Percentiles rank a stretch among this genome's conserved stretches.
These are phyloP conservation scores for Megalonaias nervosa DNA, from an alignment of 1,140 invertebrate genomes.

Conservation along the genomic window DNA sequence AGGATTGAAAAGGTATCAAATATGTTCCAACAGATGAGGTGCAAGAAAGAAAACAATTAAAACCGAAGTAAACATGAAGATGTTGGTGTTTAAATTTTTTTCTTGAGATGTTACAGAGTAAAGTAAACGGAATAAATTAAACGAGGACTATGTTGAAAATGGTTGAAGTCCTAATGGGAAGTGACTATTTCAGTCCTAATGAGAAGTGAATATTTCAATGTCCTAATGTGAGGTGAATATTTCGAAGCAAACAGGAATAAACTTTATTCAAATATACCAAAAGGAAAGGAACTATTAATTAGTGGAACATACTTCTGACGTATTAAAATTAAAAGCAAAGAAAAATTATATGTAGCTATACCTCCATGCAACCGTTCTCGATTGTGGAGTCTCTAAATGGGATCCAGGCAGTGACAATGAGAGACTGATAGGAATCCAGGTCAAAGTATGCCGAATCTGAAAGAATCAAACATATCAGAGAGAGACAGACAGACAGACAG, in stretches of 20 bases:
- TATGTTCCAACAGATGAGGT: too few species aligned
- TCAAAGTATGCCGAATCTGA: conserved; percentile 45
- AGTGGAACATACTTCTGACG: background rate
- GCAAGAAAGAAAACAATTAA: too few species aligned
- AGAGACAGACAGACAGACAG: background rate
- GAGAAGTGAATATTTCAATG: too few species aligned
- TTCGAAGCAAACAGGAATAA: background rate
- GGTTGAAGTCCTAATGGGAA: too few species aligned
- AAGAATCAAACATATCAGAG: conserved; percentile 1
- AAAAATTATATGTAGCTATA: background rate
- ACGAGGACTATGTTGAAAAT: too few species aligned
- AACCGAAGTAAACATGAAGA: too few species aligned
- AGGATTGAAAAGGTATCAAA: too few species aligned
- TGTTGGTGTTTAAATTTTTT: too few species aligned
- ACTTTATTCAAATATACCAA: background rate
- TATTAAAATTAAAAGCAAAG: too few species aligned
- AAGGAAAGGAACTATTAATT: background rate
- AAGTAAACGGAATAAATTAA: too few species aligned
- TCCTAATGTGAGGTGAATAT: background rate
- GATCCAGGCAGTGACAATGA: conserved; percentile 46
- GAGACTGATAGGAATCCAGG: conserved; percentile 36
- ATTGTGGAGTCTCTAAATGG: conserved; percentile 42
- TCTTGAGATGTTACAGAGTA: too few species aligned
- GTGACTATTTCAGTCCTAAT: too few species aligned
- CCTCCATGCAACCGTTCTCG: conserved; percentile 46